A percentile compares a stretch with the other conserved stretches of the same genome.
These are phyloP conservation scores for Macroramphosus scolopax DNA, from an alignment of 2,797 vertebrate species.

Conservation along the genomic window DNA sequence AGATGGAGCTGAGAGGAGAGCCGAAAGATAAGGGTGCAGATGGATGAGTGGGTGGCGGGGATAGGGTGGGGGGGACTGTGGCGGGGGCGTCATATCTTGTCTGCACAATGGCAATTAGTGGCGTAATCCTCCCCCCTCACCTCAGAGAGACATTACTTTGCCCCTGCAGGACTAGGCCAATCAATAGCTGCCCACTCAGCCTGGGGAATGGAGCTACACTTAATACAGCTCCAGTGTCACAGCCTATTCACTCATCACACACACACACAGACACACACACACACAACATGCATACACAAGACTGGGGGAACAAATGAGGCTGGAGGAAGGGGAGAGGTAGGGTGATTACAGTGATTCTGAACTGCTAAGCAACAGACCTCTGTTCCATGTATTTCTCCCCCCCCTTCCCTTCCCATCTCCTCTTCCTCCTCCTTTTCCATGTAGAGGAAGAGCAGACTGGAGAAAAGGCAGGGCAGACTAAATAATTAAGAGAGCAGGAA, in stretches of 20 bases:
- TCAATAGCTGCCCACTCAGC: conserved; percentile 84
- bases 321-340: conserved; percentile 30
- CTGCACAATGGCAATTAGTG: conserved; percentile 88
- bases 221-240: conserved; percentile 85
- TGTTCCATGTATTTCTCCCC: conserved; percentile 31
- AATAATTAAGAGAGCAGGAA: conserved; percentile 71
- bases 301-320: conserved; percentile 43
- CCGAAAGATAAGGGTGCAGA: conserved; percentile 47
- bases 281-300: conserved; percentile 31
- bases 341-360: conserved; percentile 47
- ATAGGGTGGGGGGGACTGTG: conserved; percentile 53
- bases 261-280: conserved; percentile 22
- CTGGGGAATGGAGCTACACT: conserved; percentile 82
- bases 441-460: conserved; percentile 53
- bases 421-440: conserved; percentile 44
- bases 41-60: conserved; percentile 70
- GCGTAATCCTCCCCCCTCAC: conserved; percentile 80
- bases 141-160: conserved; percentile 82
- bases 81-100: conserved; percentile 82
- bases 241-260: conserved; percentile 76
- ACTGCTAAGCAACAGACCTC: conserved; percentile 71
- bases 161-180: conserved; percentile 78
- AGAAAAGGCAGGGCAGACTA: conserved; percentile 62
- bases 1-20: conserved; percentile 43
- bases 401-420: conserved; percentile 14